phyloP scores from a whole-genome alignment of 2,113 vertebrate species.

The Aphelocoma coerulescens region DNA sequence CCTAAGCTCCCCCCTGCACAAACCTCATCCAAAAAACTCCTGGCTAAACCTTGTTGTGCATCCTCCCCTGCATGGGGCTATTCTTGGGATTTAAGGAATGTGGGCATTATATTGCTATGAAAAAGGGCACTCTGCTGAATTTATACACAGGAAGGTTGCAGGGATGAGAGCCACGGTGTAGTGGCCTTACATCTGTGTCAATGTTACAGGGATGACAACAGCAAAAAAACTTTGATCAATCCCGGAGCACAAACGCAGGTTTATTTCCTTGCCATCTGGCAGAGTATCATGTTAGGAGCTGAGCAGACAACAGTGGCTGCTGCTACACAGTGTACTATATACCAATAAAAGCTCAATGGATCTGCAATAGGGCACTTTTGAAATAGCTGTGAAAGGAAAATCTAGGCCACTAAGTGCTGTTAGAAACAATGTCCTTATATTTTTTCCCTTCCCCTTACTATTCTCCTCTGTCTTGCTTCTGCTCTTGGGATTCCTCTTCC shows the following conservation, averaged over 20 bases:
- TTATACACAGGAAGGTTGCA: not conserved
- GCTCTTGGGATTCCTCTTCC: constrained; percentile 35
- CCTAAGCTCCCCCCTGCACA: fast-evolving
- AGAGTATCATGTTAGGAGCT: constrained; percentile 60
- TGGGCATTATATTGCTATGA: not conserved
- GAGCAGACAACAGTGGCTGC: constrained; percentile 56
- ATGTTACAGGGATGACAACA: constrained; percentile 49
- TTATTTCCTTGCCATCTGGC: constrained; percentile 67
- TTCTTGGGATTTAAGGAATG: constrained; percentile 56
- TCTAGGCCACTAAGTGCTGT: constrained; percentile 54
- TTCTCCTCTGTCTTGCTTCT: constrained; percentile 17
- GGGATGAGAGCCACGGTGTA: not conserved
- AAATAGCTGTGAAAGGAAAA: constrained; percentile 62
- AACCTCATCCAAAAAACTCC: not conserved
- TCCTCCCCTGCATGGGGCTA: constrained; percentile 2
- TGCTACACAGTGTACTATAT: constrained; percentile 30
- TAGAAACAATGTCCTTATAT: constrained; percentile 49
- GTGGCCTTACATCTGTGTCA: constrained; percentile 40
- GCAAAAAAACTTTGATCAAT: constrained; percentile 50
- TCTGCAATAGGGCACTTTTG: constrained; percentile 49
- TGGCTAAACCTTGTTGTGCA: not conserved
- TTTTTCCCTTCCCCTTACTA: not conserved
- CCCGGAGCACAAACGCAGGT: constrained; percentile 51
- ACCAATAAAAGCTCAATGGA: constrained; percentile 60
- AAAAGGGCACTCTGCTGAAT: constrained; percentile 25